Base-by-base conservation (phyloP, 2,113 vertebrate genomes). In the Chrysochloris asiatica region DNA sequence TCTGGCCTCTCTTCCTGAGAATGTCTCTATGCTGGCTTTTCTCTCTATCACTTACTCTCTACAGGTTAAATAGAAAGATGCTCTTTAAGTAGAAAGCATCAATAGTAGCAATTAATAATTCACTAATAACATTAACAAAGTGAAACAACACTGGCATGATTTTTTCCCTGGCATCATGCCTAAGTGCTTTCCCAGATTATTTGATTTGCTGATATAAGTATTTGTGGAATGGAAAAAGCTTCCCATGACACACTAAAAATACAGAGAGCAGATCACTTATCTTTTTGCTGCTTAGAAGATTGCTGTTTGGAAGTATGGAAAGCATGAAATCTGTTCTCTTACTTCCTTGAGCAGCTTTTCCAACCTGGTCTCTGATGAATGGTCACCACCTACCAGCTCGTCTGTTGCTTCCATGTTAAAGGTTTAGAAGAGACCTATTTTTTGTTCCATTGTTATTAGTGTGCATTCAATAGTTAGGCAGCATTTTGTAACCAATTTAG, bases 141-240 rank as follows among this genome's bases (percentile, higher is more conserved):
- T 63, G 88, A 94, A 96, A 56, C 0, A 0, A 81, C 0, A 2
- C 67, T n/a, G 11, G 43, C 36, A 9, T 83, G 33, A 22, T 56
- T 91, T 94, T 86, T 69, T 84, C 83, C 79, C 86, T 94, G 90
- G 93, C 0, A 0, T 54, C 28, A 0, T 59, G 1, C 16, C 94
- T 36, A 54, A 84, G 61, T 12, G 8, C 63, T 3, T n/a, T 30
- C 38, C 28, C 52, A 77, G 89, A 24, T 86, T 94, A 88, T 91
- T 97, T 95, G 83, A 90, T 96, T 96, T 96, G 88, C 90, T 92
- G 88, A 93, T 72, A 24, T 76, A 76, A 85, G 69, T 93, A 73
- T 94, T 95, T 83, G 91, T 91, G 86, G 71, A 67, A 83, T 65
- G 36, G 72, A 59, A 85, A 89, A 79, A 36, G 21, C 84, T 93